Conservation (phyloP, 2,797 vertebrate species). For the Loriculus beryllinus region DNA sequence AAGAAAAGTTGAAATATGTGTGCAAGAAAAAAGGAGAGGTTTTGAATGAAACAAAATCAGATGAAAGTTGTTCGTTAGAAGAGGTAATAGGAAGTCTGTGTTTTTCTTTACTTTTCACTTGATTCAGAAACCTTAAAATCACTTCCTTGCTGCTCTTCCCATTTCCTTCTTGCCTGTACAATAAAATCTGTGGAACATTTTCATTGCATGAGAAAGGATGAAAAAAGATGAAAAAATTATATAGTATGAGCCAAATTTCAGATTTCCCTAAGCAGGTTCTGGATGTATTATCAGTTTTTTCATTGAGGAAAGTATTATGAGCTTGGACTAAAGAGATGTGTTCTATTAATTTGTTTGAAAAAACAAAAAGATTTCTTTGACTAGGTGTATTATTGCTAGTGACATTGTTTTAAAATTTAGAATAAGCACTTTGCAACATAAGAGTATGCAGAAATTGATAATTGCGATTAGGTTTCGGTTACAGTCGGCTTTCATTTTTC, state of each 20-base stretch:
- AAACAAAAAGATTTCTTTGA: not conserved
- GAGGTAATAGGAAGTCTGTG: conserved; percentile 72
- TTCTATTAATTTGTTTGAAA: not conserved
- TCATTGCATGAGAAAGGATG: not conserved
- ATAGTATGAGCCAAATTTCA: not conserved
- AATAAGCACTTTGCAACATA: not conserved
- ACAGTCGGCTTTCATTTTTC: not conserved
- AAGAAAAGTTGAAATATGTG: conserved; percentile 78
- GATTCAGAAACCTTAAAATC: not conserved
- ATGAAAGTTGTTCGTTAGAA: conserved; percentile 73
- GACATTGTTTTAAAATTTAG: not conserved
- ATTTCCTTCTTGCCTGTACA: not conserved
- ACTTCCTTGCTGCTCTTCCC: not conserved
- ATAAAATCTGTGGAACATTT: not conserved
- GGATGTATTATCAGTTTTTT: not conserved
- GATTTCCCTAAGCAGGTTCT: not conserved
- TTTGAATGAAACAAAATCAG: conserved; percentile 66
- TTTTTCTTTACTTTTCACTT: not conserved
- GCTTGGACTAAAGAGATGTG: not conserved
- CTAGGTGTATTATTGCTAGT: not conserved
- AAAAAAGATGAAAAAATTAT: not conserved
- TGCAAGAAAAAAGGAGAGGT: conserved; percentile 87
- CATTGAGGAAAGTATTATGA: not conserved
- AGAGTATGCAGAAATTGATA: not conserved
- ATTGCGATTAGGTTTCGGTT: not conserved